Percentiles rank a stretch among this genome's conserved stretches.
These are phyloP conservation scores for Conus canariensis DNA, from an alignment of 2,888 invertebrate genomes.

Conservation along the genomic window DNA sequence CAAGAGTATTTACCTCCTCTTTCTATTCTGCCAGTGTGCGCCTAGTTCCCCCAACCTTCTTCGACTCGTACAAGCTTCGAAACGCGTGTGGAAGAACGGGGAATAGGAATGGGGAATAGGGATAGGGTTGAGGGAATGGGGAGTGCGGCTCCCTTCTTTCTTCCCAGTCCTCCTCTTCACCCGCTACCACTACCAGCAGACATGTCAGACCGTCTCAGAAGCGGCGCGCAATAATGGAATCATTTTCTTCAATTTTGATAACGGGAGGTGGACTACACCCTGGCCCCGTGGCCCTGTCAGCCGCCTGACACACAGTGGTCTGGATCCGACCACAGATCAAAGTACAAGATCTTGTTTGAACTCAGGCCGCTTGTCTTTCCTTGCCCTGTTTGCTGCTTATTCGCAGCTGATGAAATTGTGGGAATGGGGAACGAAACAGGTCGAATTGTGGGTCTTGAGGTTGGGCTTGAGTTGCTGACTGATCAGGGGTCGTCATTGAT, in stretches of 20 bases:
- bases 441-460: too few species aligned
- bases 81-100: too few species aligned
- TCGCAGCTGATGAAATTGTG: background rate
- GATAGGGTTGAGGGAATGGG: too few species aligned
- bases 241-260: slow-evolving; percentile 20
- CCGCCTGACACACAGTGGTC: slow-evolving; percentile 10
- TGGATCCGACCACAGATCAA: background rate
- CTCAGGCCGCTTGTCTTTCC: background rate
- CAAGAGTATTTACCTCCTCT: too few species aligned
- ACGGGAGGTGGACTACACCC: background rate
- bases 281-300: background rate
- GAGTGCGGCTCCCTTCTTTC: background rate
- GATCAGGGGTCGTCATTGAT: too few species aligned
- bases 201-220: background rate
- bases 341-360: background rate
- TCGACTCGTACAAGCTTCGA: too few species aligned
- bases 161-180: background rate
- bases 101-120: too few species aligned
- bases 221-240: background rate
- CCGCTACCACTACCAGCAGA: background rate
- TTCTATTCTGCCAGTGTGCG: too few species aligned
- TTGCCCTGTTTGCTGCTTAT: background rate
- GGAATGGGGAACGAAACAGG: background rate
- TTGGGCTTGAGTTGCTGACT: too few species aligned
- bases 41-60: too few species aligned